These are phyloP conservation scores for Drosophila borealis DNA, from an alignment of 2,888 invertebrate species.

Conservation along the genomic window DNA sequence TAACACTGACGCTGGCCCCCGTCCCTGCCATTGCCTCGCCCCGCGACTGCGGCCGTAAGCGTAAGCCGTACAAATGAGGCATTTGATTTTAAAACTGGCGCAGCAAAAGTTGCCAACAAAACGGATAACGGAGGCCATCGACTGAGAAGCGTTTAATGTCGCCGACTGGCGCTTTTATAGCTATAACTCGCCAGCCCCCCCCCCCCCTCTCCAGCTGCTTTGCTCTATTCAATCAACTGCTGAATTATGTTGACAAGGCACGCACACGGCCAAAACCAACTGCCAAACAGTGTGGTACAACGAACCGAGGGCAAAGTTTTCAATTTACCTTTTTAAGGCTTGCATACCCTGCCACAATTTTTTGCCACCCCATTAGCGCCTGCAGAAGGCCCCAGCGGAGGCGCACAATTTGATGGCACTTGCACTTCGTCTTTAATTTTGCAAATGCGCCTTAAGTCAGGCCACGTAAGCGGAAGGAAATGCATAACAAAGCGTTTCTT, in stretches of 20 bases:
- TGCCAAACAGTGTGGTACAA: conserved; percentile 36
- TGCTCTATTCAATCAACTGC: conserved; percentile 65
- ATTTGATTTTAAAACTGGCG: conserved; percentile 76
- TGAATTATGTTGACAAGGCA: conserved; percentile 78
- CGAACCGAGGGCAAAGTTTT: conserved; percentile 60
- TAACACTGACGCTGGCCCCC: conserved; percentile 15
- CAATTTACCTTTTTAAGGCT: conserved; percentile 73
- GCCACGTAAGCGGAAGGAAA: conserved; percentile 77
- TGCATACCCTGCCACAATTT: neutral
- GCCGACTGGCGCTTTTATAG: conserved; percentile 47
- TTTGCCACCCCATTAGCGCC: neutral
- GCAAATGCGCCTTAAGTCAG: conserved; percentile 70
- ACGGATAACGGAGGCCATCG: conserved; percentile 41
- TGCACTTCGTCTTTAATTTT: conserved; percentile 74
- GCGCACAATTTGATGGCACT: conserved; percentile 51
- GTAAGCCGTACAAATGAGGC: conserved; percentile 73
- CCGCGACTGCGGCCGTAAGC: conserved; percentile 20
- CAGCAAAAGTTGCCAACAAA: conserved; percentile 60
- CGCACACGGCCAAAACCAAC: conserved; percentile 62
- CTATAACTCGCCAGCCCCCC: neutral
- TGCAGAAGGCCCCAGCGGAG: neutral
- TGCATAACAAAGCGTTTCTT: conserved; percentile 77
- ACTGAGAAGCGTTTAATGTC: conserved; percentile 44
- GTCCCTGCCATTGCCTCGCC: neutral
- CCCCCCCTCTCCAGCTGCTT: neutral